Evolutionary conservation across 2,888 invertebrate genomes (phyloP), one percentile per base, ranked within the genome.

Genomic region (Eremobia ochroleuca): DNA sequence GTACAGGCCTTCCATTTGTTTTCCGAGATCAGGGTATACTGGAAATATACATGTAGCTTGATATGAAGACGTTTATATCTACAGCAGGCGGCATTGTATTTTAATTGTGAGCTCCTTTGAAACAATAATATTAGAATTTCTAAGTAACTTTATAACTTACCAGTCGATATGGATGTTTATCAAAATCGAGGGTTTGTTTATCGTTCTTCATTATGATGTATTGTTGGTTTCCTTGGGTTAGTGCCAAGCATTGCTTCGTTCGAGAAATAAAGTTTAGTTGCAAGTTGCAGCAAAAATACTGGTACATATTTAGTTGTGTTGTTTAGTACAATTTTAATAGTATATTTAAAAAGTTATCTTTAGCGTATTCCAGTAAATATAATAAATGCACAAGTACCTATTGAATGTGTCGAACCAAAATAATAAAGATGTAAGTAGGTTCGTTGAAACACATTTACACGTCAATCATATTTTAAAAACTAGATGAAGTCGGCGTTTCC

Each of bases 61-160:
- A 28, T 34, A 49, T 40, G 4, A 49, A n/a, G n/a, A 5, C 2
- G 15, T 43, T 2, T 25, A 6, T 64, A 43, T 28, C n/a, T 52
- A 43, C 75, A 49, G 15, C 55, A 69, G 52, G 31, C 62, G 28
- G 79, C 76, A 86, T 86, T 88, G 88, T 88, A 86, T 86, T 85
- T 75, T 84, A 84, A 87, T 85, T 73, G 73, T 28, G 43, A 21
- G 9, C 58, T 67, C 49, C 52, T 61, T 62, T 82, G 52, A 66
- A 77, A 83, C 82, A 83, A 85, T 81, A 77, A 73, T 64, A 81
- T 85, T 73, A 66, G 46, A 64, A 84, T 67, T 85, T 85, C 77
- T 55, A 67, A 73, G 77, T 85, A 67, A 75, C 11, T 62, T 43
- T 62, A 58, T 43, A 52, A 74, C 52, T 61, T 61, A 55, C 67